Base-by-base conservation (phyloP, 2,888 invertebrate genomes). In the Cephus nigrinus region DNA sequence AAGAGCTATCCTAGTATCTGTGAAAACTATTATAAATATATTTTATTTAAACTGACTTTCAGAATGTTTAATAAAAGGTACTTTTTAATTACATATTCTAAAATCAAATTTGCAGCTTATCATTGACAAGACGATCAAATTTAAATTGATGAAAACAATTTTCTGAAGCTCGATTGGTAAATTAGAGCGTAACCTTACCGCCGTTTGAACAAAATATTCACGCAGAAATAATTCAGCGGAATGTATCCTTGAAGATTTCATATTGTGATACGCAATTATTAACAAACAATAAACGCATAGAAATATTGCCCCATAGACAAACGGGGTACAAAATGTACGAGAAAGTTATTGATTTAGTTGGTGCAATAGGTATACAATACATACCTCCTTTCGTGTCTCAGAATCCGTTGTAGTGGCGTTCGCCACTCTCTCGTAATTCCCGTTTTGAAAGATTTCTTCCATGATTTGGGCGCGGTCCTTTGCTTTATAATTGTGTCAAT, bases 381-480 rank as follows among this genome's bases (percentile, higher is more conserved):
- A 82, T 82, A 90, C 91, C 88, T 91, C 88, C 77, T 90, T 91
- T 75, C 82, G 84, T 31, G 86, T 83, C 78, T 89, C 87, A 75
- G 85, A 82, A 3, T 82, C 81, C 75, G 83, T 84, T 84, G 86
- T 84, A 77, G 87, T 88, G n/a, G 85, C 83, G 73, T 88, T 88
- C 11, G 85, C 78, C 75, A 86, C 85, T 78, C 85, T 87, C 73
- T 86, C 85, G 78, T 87, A 86, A 85, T 91, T 90, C 55, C 90
- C 91, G 86, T 91, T 91, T 76, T 88, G 88, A 82, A 90, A 88
- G 72, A 88, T 83, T 75, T 87, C 88, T 82, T 90, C 90, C 90
- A 90, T 90, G 80, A 80, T 86, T 83, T 15, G n/a, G 55, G 55
- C 23, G 55, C 55, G 55, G 55, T 23, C 23, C 55, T 55, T 23